Evolutionary conservation across 1,140 invertebrate species (phyloP), one percentile per base, ranked within the genome.

Genomic region (Bombyx mandarina): DNA sequence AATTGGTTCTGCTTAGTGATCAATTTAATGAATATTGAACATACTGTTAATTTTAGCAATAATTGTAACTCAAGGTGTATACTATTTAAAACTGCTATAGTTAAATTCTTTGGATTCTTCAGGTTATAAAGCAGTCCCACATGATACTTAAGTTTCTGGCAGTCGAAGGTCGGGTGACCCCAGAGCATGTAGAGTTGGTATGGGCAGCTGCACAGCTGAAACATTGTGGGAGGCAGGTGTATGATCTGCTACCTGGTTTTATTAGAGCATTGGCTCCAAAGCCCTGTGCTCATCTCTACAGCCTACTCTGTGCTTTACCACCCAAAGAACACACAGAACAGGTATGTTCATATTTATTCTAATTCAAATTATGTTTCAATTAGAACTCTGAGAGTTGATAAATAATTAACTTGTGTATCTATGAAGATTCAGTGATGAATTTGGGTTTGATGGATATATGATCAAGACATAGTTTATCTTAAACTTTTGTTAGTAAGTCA

Each of bases 51-150:
- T 35, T 35, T 35, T 3, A 35, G 26, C 26, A 35, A 5, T 35
- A 35, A 5, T 35, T 35, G 26, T 35, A 35, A 35, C 4, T 35
- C 26, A 35, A 5, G 2, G 2, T 35, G 26, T 35, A 12, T 3
- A 47, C n/a, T 47, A 2, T 10, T 47, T 6, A 50, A 8, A 50
- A 50, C 26, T n/a, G 12, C 26, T 50, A 12, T 12, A 22, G n/a
- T 47, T 10, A 47, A 47, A 10, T 3, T 47, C 2, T 43, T 58
- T 46, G 54, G 57, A 46, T 47, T 56, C 45, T 52, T 26, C 65
- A 94, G 92, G 93, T 96, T 10, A 96, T 98, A 43, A 98, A 98
- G 82, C 96, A 98, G 72, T 97, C 96, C 66, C 97, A 98, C 77
- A 94, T 97, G 63, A 94, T 98, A 52, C 87, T 98, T 8, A 97